Evolutionary conservation across 2,113 vertebrate genomes (phyloP), one percentile per base, ranked within the genome.

Genomic region (Lucifuga dentata): DNA sequence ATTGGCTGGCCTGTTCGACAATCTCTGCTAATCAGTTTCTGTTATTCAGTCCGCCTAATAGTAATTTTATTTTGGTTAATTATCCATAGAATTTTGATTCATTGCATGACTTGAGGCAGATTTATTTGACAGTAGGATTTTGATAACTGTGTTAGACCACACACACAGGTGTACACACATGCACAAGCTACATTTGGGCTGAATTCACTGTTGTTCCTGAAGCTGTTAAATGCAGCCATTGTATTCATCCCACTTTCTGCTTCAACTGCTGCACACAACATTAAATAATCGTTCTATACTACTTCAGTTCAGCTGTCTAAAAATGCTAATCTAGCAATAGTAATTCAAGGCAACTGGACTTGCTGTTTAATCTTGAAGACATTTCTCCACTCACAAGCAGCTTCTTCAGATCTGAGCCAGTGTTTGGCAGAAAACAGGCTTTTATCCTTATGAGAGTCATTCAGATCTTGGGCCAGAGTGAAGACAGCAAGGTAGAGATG

Each of bases 21-120:
- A 83, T 82, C 78, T 68, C 64, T 66, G 50, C 74, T 90, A 83
- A 90, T 90, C 79, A 65, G 57, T 71, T 71, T 62, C 36, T 48
- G 58, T 81, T 74, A 64, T 65, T 87, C 79, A 75, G 60, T 53
- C 71, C 44, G 49, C 57, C 77, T 86, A 89, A 84, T 71, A 43
- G 76, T 43, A 66, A 63, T 79, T 78, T 85, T 75, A 81, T 86
- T 80, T 50, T 62, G 61, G 61, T 86, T 77, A 83, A 85, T 90
- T 80, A 89, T 81, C 83, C 62, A 75, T 50, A 51, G 20, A 48
- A 32, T 61, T 85, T 78, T 58, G 21, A 72, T 63, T 74, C 20
- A 53, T 57, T 62, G 12, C 43, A 46, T 76, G 55, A 78, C 45
- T 71, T 38, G 36, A 69, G 48, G 68, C 67, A 59, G 41, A 73